Evolutionary conservation across 2,797 vertebrate species (phyloP).

Genomic region (Pseudomugil tenellus): DNA sequence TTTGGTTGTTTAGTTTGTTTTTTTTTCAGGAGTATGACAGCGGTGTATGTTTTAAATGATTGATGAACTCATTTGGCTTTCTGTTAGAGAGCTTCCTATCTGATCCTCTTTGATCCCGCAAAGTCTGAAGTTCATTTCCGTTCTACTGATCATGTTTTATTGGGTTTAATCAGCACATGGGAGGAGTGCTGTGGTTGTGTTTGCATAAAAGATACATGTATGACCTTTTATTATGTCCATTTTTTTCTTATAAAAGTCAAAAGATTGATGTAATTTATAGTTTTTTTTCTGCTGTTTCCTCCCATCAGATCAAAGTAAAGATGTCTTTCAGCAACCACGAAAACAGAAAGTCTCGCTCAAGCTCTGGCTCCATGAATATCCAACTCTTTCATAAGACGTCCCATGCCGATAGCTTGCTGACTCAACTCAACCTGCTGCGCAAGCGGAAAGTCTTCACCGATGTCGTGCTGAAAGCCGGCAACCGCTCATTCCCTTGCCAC

Average conservation of each 20-base stretch:
- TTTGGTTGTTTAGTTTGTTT: slow-evolving; percentile 5
- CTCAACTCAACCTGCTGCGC: slow-evolving; percentile 87
- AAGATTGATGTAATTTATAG: not conserved
- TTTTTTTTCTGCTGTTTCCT: not conserved
- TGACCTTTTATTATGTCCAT: not conserved
- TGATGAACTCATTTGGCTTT: slow-evolving; percentile 15
- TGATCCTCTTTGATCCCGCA: slow-evolving; percentile 61
- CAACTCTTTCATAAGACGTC: slow-evolving; percentile 89
- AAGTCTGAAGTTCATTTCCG: slow-evolving; percentile 71
- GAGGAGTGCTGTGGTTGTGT: slow-evolving; percentile 26
- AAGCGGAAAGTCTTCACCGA: slow-evolving; percentile 87
- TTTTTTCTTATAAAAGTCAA: not conserved
- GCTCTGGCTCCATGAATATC: slow-evolving; percentile 90
- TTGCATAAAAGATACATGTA: slow-evolving; percentile 21
- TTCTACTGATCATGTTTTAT: slow-evolving; percentile 35
- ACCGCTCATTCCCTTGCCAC: slow-evolving; percentile 84
- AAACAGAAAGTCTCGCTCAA: slow-evolving; percentile 89
- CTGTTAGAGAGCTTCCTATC: slow-evolving; percentile 45
- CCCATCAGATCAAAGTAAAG: slow-evolving; percentile 57
- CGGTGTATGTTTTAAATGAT: slow-evolving; percentile 23
- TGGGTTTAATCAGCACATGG: slow-evolving; percentile 36
- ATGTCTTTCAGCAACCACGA: slow-evolving; percentile 90
- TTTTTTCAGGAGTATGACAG: slow-evolving; percentile 7
- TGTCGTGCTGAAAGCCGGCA: slow-evolving; percentile 83
- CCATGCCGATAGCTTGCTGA: slow-evolving; percentile 87